A percentile compares a stretch with the other conserved stretches of the same genome.
Conservation (phyloP, 2,888 invertebrate genomes). For the Xylota sylvarum region DNA sequence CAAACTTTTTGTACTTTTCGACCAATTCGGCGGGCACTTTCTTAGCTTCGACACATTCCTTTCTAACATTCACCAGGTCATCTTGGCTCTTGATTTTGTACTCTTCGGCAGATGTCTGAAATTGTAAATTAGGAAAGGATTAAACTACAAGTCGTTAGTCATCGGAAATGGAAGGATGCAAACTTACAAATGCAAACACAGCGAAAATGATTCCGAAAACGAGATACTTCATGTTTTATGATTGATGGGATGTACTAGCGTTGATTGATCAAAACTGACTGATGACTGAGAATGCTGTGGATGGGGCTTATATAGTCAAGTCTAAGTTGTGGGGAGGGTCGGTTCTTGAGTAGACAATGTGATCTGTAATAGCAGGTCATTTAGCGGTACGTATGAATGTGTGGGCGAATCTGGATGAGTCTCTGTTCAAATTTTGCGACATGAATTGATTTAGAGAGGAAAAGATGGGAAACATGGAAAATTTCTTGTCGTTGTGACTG, state of each 20-base stretch:
- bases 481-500: constrained; percentile 39
- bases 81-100: constrained; percentile 83
- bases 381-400: constrained; percentile 39
- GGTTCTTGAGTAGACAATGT: constrained; percentile 33
- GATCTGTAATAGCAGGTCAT: constrained; percentile 50
- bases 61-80: constrained; percentile 82
- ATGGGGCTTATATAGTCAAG: constrained; percentile 77
- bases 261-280: constrained; percentile 76
- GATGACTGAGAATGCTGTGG: constrained; percentile 55
- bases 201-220: constrained; percentile 82
- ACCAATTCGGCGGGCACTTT: constrained; percentile 82
- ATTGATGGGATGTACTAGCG: constrained; percentile 48
- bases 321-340: constrained; percentile 12
- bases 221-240: constrained; percentile 81
- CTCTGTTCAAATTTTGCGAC: constrained; percentile 30
- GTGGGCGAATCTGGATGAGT: constrained; percentile 59
- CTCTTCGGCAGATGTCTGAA: constrained; percentile 81
- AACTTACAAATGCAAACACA: constrained; percentile 82
- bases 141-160: not conserved
- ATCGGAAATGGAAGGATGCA: not conserved
- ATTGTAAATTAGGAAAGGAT: constrained; percentile 3
- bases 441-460: constrained; percentile 55
- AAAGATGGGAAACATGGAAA: constrained; percentile 39
- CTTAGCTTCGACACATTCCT: constrained; percentile 82
- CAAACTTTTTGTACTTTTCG: constrained; percentile 84